Base-by-base conservation (phyloP, 1,140 invertebrate species). In the Harlomillsia oculata region DNA sequence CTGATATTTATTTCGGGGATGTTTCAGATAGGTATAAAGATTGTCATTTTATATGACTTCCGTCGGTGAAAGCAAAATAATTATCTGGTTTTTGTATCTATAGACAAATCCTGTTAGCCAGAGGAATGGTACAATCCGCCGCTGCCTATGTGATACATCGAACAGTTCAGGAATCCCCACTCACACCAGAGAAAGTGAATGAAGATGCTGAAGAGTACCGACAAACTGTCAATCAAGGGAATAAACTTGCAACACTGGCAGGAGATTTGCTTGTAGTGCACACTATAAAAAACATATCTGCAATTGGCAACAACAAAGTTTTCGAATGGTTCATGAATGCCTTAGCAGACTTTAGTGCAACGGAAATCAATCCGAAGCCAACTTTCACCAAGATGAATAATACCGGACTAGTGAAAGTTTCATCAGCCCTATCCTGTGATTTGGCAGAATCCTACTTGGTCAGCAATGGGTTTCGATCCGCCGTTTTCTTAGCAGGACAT, bases 251-350 rank as follows among this genome's bases (percentile, higher is more conserved):
- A 4, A 56, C 45, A 18, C 45, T 56, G 11, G 45, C 53, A 9
- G 53, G 53, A 20, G 53, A 56, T 36, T 28, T 56, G 18, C 32
- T 56, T 37, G 53, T 56, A 20, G 53, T 56, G 29, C 46, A 56
- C 25, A 56, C 53, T 25, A 46, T 56, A 20, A 20, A 45, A 21
- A 56, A 46, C 30, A 44, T 56, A 13, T 43, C 53, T 5, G 53
- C 53, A 16, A 56, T 56, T 20, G 53, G 45, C 28, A 56, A 56
- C n/a, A 48, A 49, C 26, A 43, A 46, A 16, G 51, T 56, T 8
- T 56, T 56, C n/a, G 53, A 46, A 49, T 46, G 44, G 53, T 37
- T 44, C 1, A 56, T 56, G 53, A 48, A 56, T 37, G 36, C 53
- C 0, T 34, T 56, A n/a, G 53, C 53, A 6, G 53, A 56, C 30